phyloP scores from a whole-genome alignment of 2,797 vertebrate genomes.

The Malurus splendens region DNA sequence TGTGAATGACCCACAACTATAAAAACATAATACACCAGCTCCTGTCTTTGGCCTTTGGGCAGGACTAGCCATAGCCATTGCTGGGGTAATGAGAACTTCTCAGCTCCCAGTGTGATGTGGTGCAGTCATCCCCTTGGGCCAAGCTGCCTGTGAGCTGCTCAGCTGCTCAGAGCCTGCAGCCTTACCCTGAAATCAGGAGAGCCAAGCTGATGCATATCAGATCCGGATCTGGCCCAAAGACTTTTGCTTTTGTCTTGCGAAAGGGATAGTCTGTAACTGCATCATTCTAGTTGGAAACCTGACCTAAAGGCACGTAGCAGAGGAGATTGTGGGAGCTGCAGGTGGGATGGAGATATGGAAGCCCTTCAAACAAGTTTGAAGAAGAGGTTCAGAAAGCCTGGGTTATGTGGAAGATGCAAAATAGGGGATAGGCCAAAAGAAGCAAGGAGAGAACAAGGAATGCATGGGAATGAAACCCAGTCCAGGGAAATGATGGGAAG shows the following conservation, averaged over 20 bases:
- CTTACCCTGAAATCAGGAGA: not conserved
- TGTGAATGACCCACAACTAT: slow-evolving; percentile 34
- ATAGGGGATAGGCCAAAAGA: not conserved
- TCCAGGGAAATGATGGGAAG: not conserved
- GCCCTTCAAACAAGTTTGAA: not conserved
- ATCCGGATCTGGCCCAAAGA: slow-evolving; percentile 2
- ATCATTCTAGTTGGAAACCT: not conserved
- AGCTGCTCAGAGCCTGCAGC: not conserved
- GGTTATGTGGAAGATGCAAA: not conserved
- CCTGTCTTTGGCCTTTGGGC: slow-evolving; percentile 6
- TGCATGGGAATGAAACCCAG: not conserved
- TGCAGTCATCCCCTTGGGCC: not conserved
- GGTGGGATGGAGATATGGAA: not conserved
- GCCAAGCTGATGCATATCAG: not conserved
- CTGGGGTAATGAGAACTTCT: not conserved
- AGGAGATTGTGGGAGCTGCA: not conserved
- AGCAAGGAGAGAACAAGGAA: not conserved
- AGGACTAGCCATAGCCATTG: not conserved
- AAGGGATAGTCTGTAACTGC: not conserved
- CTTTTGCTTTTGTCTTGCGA: not conserved
- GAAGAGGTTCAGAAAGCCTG: not conserved
- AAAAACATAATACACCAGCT: slow-evolving; percentile 32
- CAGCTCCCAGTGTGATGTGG: not conserved
- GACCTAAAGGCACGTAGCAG: not conserved
- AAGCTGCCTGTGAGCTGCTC: not conserved